Evolutionary conservation across 2,888 invertebrate genomes (phyloP).

Genomic region (Protonemura montana): DNA sequence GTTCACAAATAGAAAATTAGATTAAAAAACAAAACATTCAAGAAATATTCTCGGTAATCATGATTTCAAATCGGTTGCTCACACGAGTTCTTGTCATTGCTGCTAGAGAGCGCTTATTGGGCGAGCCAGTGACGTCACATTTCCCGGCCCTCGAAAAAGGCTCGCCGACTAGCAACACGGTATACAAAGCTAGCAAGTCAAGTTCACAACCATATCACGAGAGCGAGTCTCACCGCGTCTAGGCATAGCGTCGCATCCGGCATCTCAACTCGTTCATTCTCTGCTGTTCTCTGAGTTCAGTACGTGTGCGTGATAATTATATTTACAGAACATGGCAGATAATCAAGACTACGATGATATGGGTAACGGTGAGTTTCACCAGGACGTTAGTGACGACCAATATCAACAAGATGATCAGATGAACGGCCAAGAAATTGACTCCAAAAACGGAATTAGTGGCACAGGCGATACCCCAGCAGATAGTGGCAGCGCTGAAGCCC

Average conservation of each 20-base stretch:
- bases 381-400: conserved; percentile 63
- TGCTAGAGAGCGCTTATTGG: conserved; percentile 2
- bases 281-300: not conserved
- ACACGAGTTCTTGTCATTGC: not conserved
- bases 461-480: conserved; percentile 72
- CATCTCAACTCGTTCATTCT: conserved; percentile 7
- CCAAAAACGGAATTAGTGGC: conserved; percentile 55
- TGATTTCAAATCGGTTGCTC: not conserved
- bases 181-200: not conserved
- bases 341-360: conserved; percentile 72
- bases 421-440: conserved; percentile 51
- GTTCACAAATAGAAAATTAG: not conserved
- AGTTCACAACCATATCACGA: not conserved
- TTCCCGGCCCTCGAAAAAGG: not conserved
- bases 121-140: conserved; percentile 21
- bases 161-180: not conserved
- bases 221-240: conserved; percentile 36
- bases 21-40: not conserved
- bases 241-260: conserved; percentile 41
- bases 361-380: conserved; percentile 82
- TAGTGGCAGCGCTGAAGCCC: conserved; percentile 77
- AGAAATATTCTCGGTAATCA: not conserved
- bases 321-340: conserved; percentile 61
- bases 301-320: conserved; percentile 52
- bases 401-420: conserved; percentile 65